These are phyloP conservation scores for Caradrina clavipalpis DNA, from an alignment of 2,888 invertebrate species.

Conservation along the genomic window DNA sequence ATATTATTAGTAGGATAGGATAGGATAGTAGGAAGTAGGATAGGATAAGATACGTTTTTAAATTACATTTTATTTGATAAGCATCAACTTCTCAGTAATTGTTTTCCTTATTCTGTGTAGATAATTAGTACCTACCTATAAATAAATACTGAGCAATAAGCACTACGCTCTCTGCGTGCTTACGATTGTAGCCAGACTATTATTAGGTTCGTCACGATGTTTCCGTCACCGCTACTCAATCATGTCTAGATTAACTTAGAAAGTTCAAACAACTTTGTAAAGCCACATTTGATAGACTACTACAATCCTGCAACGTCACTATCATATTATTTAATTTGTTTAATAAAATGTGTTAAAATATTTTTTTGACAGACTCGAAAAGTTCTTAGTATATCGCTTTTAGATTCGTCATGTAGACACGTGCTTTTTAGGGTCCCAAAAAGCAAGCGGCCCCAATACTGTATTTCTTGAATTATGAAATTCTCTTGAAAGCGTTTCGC, in stretches of 20 bases:
- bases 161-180: neutral
- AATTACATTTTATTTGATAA: neutral
- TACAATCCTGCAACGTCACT: neutral
- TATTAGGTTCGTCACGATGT: slow-evolving; percentile 17
- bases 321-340: neutral
- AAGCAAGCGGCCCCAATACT: too few species aligned
- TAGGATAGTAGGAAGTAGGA: too few species aligned
- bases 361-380: too few species aligned
- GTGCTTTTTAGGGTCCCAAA: too few species aligned
- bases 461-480: too few species aligned
- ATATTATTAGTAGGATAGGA: too few species aligned
- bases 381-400: too few species aligned
- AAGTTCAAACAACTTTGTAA: slow-evolving; percentile 10
- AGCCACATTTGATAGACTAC: neutral
- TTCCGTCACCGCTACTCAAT: slow-evolving; percentile 1
- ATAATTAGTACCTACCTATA: neutral
- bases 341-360: too few species aligned
- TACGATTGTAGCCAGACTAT: neutral
- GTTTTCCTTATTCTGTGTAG: neutral
- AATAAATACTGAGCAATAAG: neutral
- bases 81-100: too few species aligned
- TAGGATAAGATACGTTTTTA: neutral
- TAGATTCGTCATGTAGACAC: too few species aligned
- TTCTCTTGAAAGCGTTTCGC: too few species aligned
- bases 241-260: slow-evolving; percentile 10